Evolutionary conservation across 1,140 invertebrate genomes (phyloP).

Genomic region (Pseudomyrmex flavicornis): DNA sequence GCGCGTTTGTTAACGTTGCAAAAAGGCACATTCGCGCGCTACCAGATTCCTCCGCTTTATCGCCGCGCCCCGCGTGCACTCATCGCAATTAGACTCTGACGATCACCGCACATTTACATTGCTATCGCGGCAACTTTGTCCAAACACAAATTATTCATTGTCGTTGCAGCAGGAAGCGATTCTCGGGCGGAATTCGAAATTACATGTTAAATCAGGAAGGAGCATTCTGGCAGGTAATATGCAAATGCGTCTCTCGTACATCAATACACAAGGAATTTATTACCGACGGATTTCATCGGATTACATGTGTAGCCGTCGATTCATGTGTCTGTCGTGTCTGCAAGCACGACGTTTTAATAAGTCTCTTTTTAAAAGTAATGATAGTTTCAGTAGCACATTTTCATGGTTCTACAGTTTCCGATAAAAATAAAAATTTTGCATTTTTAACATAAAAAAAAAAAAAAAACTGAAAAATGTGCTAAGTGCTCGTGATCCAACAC

Average conservation of each 20-base stretch:
- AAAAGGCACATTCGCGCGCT: slow-evolving; percentile 17
- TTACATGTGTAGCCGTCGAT: neutral
- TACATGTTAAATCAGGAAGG: slow-evolving; percentile 62
- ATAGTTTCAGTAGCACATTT: too few relatives aligned
- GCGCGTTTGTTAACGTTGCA: slow-evolving; percentile 50
- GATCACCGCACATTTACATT: slow-evolving; percentile 51
- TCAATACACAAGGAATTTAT: slow-evolving; percentile 46
- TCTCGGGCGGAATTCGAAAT: slow-evolving; percentile 52
- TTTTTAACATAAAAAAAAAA: too few relatives aligned
- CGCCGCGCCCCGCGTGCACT: neutral
- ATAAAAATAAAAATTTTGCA: too few relatives aligned
- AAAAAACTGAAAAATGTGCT: too few relatives aligned
- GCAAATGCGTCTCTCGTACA: slow-evolving; percentile 34
- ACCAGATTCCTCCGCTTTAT: neutral
- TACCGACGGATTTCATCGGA: slow-evolving; percentile 26
- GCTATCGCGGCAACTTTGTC: slow-evolving; percentile 57
- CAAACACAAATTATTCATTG: slow-evolving; percentile 64
- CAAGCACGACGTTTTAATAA: too few relatives aligned
- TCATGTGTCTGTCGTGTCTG: too few relatives aligned
- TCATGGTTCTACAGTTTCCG: too few relatives aligned
- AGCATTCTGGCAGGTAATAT: slow-evolving; percentile 57
- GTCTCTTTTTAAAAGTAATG: too few relatives aligned
- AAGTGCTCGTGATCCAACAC: too few relatives aligned
- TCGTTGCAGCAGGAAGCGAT: slow-evolving; percentile 52
- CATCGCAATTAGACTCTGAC: slow-evolving; percentile 35